Percentiles rank a stretch among this genome's conserved stretches.
These are phyloP conservation scores for Eupithecia abbreviata DNA, from an alignment of 2,888 invertebrate species.

Conservation along the genomic window DNA sequence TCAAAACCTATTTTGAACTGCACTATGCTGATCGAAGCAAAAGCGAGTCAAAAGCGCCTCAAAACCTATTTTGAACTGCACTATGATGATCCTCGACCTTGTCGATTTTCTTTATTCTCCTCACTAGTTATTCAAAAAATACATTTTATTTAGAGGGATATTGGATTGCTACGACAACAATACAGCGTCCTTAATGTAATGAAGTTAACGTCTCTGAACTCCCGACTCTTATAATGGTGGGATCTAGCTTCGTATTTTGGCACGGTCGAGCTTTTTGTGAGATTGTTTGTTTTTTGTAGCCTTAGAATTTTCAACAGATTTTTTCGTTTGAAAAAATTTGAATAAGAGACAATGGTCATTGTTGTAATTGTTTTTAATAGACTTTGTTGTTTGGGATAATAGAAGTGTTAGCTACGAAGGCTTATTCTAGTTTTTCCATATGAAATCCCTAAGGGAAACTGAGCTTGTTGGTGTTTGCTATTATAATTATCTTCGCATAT, in stretches of 20 bases:
- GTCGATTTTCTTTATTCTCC: slow-evolving; percentile 44
- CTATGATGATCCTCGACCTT: background rate
- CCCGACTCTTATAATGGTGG: slow-evolving; percentile 28
- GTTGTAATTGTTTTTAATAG: background rate
- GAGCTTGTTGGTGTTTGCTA: no score
- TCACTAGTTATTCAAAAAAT: slow-evolving; percentile 56
- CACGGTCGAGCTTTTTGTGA: slow-evolving; percentile 30
- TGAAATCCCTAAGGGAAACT: no score
- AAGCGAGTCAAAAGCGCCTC: no score
- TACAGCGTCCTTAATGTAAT: slow-evolving; percentile 43
- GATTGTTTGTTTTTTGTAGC: slow-evolving; percentile 20
- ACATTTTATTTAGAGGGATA: slow-evolving; percentile 45
- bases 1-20: no score
- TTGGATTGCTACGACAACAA: slow-evolving; percentile 46
- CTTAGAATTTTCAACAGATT: slow-evolving; percentile 8
- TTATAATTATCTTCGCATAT: no score
- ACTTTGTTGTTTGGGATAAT: background rate
- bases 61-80: no score
- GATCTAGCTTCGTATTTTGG: slow-evolving; percentile 31
- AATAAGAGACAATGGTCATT: background rate
- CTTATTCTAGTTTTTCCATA: background rate
- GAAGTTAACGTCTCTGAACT: slow-evolving; percentile 38
- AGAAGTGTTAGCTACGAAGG: background rate
- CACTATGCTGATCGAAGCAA: no score
- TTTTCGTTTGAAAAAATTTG: background rate